Conservation (phyloP, 2,113 vertebrate species). For the Crotophaga sulcirostris region DNA sequence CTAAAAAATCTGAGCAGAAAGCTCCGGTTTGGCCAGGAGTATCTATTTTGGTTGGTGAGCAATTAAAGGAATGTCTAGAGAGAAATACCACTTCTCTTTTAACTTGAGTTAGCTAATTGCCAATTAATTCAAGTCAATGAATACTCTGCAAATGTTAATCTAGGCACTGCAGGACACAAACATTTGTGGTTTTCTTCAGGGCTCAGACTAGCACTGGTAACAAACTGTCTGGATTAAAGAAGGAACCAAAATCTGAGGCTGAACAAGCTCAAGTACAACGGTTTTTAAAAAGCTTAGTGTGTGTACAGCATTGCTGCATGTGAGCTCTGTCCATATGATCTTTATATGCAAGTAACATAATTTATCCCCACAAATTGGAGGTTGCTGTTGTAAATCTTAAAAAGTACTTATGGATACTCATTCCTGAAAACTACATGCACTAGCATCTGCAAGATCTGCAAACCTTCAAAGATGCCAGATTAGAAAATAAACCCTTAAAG, state of each 20-base stretch:
- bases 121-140: slow-evolving; percentile 63
- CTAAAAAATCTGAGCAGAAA: not conserved
- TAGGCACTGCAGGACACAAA: slow-evolving; percentile 9
- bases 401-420: not conserved
- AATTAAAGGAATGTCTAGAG: slow-evolving; percentile 27
- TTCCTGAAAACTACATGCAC: not conserved
- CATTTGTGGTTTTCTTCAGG: slow-evolving; percentile 14
- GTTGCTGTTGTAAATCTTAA: not conserved
- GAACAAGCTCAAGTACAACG: not conserved
- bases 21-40: not conserved
- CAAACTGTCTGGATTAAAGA: not conserved
- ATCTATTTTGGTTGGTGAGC: slow-evolving; percentile 1
- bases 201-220: not conserved
- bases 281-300: not conserved
- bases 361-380: not conserved
- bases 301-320: not conserved
- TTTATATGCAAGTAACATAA: not conserved
- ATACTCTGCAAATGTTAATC: slow-evolving; percentile 34
- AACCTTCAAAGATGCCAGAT: not conserved
- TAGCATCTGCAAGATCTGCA: not conserved
- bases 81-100: slow-evolving; percentile 43
- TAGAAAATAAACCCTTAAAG: not conserved
- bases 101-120: slow-evolving; percentile 54
- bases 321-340: not conserved
- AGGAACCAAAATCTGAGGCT: not conserved